phyloP scores from a whole-genome alignment of 2,888 invertebrate species.

The Steinernema carpocapsae region DNA sequence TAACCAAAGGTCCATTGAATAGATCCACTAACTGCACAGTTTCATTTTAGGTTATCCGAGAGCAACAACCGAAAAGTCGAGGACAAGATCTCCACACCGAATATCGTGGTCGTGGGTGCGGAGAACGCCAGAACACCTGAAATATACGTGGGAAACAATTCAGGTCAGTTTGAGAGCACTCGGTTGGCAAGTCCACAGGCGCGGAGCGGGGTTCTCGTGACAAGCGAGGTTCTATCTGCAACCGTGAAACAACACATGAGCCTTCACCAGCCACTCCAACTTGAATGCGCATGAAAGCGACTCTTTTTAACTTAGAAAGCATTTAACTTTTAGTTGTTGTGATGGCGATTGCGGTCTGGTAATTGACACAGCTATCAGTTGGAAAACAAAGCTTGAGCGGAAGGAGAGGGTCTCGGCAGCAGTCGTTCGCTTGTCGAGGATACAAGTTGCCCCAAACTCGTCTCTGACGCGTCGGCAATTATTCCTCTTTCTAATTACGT shows the following conservation, averaged over 20 bases:
- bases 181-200: too few species aligned
- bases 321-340: slow-evolving; percentile 30
- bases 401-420: slow-evolving; percentile 13
- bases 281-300: slow-evolving; percentile 21
- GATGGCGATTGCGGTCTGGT: slow-evolving; percentile 20
- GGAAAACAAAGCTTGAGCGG: slow-evolving; percentile 33
- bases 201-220: too few species aligned
- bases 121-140: background rate
- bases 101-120: background rate
- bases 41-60: slow-evolving; percentile 5
- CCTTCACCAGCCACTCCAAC: background rate
- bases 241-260: background rate
- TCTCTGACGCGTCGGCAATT: slow-evolving; percentile 9
- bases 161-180: too few species aligned
- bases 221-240: too few species aligned
- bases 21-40: slow-evolving; percentile 6
- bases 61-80: background rate
- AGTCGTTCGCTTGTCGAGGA: slow-evolving; percentile 5
- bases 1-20: slow-evolving; percentile 30
- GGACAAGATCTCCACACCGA: background rate
- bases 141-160: background rate
- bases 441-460: slow-evolving; percentile 1
- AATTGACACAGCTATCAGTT: slow-evolving; percentile 33
- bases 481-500: slow-evolving; percentile 28
- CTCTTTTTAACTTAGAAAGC: slow-evolving; percentile 34